Evolutionary conservation across 2,797 vertebrate species (phyloP).

Genomic region (Merluccius polli): DNA sequence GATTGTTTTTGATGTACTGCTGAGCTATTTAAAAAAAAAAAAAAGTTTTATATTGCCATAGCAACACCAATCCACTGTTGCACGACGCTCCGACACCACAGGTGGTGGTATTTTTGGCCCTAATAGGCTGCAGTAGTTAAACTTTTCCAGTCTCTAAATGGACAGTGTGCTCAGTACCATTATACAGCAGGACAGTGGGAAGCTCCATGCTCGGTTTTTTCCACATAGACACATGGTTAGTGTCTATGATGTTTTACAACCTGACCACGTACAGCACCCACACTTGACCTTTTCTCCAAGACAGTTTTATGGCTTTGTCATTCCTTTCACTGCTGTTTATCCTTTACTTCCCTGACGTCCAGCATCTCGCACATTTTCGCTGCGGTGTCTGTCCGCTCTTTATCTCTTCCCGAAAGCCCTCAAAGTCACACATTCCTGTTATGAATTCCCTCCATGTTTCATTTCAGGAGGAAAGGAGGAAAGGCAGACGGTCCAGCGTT

Average conservation of each 20-base stretch:
- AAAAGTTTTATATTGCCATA: no score
- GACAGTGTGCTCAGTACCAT: constrained; percentile 28
- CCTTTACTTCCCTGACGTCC: constrained; percentile 2
- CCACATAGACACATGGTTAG: constrained; percentile 18
- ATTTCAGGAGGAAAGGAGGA: constrained; percentile 63
- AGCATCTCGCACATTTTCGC: background rate
- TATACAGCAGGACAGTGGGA: constrained; percentile 36
- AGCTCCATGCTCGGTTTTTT: constrained; percentile 41
- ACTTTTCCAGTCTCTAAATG: constrained; percentile 26
- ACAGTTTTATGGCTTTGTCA: constrained; percentile 33
- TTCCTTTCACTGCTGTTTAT: constrained; percentile 21
- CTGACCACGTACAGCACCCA: constrained; percentile 19
- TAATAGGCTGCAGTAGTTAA: constrained; percentile 23
- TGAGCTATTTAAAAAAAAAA: no score
- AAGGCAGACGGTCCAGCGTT: background rate
- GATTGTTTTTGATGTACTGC: background rate
- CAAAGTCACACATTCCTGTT: constrained; percentile 10
- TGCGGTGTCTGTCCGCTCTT: background rate
- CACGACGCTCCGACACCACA: background rate
- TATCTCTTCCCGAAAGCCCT: constrained; percentile 10
- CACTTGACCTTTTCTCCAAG: constrained; percentile 26
- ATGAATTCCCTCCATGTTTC: constrained; percentile 31
- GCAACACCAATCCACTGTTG: background rate
- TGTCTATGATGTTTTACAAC: constrained; percentile 15
- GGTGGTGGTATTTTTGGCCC: constrained; percentile 36